phyloP scores from a whole-genome alignment of 2,888 invertebrate genomes.

The Aporophyla lueneburgensis region DNA sequence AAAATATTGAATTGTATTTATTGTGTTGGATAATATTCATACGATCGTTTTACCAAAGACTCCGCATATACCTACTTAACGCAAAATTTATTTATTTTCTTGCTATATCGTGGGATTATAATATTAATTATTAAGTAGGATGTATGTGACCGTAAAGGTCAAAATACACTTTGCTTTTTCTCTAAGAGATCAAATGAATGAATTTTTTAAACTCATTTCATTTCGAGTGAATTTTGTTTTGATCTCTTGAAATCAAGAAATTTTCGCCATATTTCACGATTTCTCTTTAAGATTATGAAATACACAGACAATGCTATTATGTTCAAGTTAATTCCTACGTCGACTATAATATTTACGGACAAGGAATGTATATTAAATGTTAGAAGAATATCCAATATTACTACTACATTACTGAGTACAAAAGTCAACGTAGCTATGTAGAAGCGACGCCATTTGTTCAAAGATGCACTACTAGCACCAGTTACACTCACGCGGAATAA shows the following conservation, averaged over 20 bases:
- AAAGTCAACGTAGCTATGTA: constrained; percentile 32
- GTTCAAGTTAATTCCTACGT: constrained; percentile 16
- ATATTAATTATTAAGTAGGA: no score
- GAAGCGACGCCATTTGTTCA: constrained; percentile 20
- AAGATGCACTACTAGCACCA: not conserved
- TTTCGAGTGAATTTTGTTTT: not conserved
- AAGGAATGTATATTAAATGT: not conserved
- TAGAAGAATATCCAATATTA: not conserved
- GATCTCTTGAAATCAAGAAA: constrained; percentile 8
- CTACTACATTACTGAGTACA: constrained; percentile 17
- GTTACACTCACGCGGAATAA: not conserved
- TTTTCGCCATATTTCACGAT: constrained; percentile 22
- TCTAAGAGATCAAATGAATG: not conserved
- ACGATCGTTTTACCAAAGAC: no score
- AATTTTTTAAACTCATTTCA: not conserved
- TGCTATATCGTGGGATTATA: no score
- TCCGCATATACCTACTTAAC: no score
- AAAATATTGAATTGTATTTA: no score
- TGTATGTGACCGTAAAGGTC: no score
- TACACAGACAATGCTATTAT: constrained; percentile 4
- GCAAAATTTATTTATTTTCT: no score
- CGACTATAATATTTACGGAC: not conserved
- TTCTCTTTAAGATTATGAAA: constrained; percentile 14
- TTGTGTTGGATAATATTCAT: no score
- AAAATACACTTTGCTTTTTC: no score